Percentiles rank a stretch among this genome's conserved stretches.
These are phyloP conservation scores for Chironomus riparius DNA, from an alignment of 2,888 invertebrate species.

Conservation along the genomic window DNA sequence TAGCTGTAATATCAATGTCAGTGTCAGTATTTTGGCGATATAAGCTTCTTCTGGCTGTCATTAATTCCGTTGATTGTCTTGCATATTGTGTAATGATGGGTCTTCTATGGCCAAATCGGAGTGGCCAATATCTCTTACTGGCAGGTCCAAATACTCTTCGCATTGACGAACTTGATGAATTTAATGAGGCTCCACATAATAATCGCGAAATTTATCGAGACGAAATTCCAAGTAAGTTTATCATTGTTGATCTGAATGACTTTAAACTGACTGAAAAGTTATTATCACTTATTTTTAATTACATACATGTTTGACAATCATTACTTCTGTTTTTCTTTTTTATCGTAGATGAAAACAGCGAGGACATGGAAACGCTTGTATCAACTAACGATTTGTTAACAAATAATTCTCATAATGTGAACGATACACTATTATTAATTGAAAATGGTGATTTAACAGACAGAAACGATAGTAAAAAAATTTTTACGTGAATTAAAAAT, in stretches of 20 bases:
- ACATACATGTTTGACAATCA: too few species aligned
- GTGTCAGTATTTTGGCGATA: slow-evolving; percentile 93
- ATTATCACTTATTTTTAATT: too few species aligned
- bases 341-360: neutral
- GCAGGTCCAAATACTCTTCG: slow-evolving; percentile 62
- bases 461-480: slow-evolving; percentile 12
- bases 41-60: slow-evolving; percentile 76
- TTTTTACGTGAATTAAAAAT: slow-evolving; percentile 13
- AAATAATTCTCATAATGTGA: slow-evolving; percentile 5
- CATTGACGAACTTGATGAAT: slow-evolving; percentile 79
- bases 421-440: slow-evolving; percentile 14
- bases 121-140: slow-evolving; percentile 81
- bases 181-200: slow-evolving; percentile 84
- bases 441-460: slow-evolving; percentile 10
- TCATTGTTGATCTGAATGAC: neutral
- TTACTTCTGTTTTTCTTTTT: neutral
- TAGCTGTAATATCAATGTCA: slow-evolving; percentile 86
- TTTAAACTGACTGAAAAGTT: neutral
- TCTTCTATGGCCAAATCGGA: slow-evolving; percentile 88
- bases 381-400: slow-evolving; percentile 9
- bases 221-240: neutral
- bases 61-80: slow-evolving; percentile 11
- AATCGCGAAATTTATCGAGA: slow-evolving; percentile 38
- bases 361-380: slow-evolving; percentile 12
- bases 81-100: slow-evolving; percentile 69